Evolutionary conservation across 2,888 invertebrate genomes (phyloP), one percentile per base, ranked within the genome.

Genomic region (Trachelus troglodyta): DNA sequence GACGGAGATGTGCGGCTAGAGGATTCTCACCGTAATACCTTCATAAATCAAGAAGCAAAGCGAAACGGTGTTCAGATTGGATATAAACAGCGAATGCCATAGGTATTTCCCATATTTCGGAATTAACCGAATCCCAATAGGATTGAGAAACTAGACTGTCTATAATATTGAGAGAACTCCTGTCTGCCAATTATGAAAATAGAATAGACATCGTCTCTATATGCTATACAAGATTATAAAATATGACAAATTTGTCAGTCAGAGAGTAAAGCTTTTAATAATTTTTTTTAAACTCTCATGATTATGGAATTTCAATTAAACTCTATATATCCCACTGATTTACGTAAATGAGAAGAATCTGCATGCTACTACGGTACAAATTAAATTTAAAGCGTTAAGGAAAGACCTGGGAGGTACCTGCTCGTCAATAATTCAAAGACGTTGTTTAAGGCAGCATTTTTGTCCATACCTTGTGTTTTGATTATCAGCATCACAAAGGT

Each of bases 401-500:
- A 23, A 56, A 56, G 23, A 56, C 23, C 56, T 56, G 23, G 56
- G 56, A 23, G 56, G 56, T 56, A 9, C 56, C 56, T 56, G 56
- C 56, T 23, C 56, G 56, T 56, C 56, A 56, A 56, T 56, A 56
- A 56, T 56, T 56, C 56, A 56, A 23, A 56, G 23, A 56, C 23
- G 56, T 56, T 56, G 9, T 56, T 40, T 56, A 56, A 56, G 56
- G 3, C 12, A 76, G 73, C 40, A 34, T 73, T 76, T 76, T 76
- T 35, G 30, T 30, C 34, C 68, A 69, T 69, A 75, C 34, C 75
- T 69, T 69, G 71, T 74, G 74, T 75, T 77, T 69, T 69, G 56
- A 75, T 77, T 56, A 77, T 75, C 69, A 75, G 75, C 77, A 75
- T 11, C 40, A 35, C 75, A 69, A 34, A 37, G 75, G 77, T 77